phyloP scores from a whole-genome alignment of 2,888 invertebrate species.

The Cryptocheilus praepositus region DNA sequence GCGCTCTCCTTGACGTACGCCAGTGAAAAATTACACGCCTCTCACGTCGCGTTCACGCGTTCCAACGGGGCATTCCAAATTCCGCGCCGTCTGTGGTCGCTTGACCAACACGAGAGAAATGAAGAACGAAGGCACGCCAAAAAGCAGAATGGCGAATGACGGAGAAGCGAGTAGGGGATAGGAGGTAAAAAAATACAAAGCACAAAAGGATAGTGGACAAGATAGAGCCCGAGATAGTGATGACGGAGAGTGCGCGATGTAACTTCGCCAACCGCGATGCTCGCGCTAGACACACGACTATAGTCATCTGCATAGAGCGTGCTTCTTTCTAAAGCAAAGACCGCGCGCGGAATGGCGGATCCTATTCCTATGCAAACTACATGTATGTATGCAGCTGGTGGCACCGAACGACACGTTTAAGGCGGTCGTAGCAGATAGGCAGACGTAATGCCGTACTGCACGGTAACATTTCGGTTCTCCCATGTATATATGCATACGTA shows the following conservation, averaged over 20 bases:
- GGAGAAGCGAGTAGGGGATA: too few relatives aligned
- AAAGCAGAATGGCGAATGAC: too few relatives aligned
- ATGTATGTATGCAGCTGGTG: conserved; percentile 58
- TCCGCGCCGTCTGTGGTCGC: too few relatives aligned
- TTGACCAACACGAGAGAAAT: too few relatives aligned
- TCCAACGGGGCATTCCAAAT: too few relatives aligned
- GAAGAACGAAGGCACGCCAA: too few relatives aligned
- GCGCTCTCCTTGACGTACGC: too few relatives aligned
- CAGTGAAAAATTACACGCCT: too few relatives aligned
- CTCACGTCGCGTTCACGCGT: too few relatives aligned
- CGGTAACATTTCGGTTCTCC: conserved; percentile 36
- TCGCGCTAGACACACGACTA: neutral
- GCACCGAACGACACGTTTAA: conserved; percentile 53
- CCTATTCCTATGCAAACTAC: conserved; percentile 57
- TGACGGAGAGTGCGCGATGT: neutral
- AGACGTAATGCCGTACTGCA: conserved; percentile 43
- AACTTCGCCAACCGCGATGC: conserved; percentile 13
- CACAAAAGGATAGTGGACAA: neutral
- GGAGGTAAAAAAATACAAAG: too few relatives aligned
- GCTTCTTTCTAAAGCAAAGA: conserved; percentile 43
- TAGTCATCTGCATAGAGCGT: conserved; percentile 36
- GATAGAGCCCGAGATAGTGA: too few relatives aligned
- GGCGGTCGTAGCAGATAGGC: conserved; percentile 46
- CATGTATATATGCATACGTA: conserved; percentile 24
- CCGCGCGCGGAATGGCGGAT: conserved; percentile 32